Percentiles rank a stretch among this genome's conserved stretches.
phyloP scores from a whole-genome alignment of 2,113 vertebrate genomes.

The Daboia siamensis region DNA sequence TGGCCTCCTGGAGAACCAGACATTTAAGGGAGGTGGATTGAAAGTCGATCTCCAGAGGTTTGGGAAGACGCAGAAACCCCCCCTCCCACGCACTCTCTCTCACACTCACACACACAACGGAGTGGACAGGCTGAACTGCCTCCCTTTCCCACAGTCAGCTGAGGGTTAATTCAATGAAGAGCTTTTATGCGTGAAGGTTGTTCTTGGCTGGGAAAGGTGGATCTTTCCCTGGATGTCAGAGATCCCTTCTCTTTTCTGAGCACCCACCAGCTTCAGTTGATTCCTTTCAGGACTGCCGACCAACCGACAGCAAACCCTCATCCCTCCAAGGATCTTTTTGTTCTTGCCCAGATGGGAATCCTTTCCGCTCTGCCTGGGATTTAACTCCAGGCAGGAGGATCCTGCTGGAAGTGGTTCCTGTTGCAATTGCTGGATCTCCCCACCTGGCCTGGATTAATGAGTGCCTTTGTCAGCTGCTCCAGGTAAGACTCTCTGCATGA shows the following conservation, averaged over 20 bases:
- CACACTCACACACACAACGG: not conserved
- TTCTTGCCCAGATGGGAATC: constrained; percentile 5
- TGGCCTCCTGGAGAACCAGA: not conserved
- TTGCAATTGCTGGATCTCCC: constrained; percentile 17
- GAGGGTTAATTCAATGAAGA: constrained; percentile 49
- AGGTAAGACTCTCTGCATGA: constrained; percentile 59
- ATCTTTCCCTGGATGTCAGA: constrained; percentile 2
- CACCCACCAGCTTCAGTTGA: not conserved
- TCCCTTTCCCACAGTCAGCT: constrained; percentile 11
- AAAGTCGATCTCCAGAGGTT: not conserved
- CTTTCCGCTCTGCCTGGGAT: not conserved
- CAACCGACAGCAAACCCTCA: rapidly evolving
- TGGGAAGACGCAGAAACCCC: not conserved
- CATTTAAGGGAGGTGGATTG: not conserved
- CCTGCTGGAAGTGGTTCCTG: constrained; percentile 18
- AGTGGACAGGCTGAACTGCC: not conserved
- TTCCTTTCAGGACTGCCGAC: not conserved
- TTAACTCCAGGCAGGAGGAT: not conserved
- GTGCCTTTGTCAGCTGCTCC: constrained; percentile 28
- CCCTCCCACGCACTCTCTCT: too few species aligned
- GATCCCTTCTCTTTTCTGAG: not conserved
- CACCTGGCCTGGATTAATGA: constrained; percentile 40
- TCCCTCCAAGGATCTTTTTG: not conserved
- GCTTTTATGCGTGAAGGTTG: constrained; percentile 19
- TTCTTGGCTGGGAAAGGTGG: constrained; percentile 18